These are phyloP conservation scores for Echinops telfairi DNA, from an alignment of 2,113 vertebrate species.

Conservation along the genomic window DNA sequence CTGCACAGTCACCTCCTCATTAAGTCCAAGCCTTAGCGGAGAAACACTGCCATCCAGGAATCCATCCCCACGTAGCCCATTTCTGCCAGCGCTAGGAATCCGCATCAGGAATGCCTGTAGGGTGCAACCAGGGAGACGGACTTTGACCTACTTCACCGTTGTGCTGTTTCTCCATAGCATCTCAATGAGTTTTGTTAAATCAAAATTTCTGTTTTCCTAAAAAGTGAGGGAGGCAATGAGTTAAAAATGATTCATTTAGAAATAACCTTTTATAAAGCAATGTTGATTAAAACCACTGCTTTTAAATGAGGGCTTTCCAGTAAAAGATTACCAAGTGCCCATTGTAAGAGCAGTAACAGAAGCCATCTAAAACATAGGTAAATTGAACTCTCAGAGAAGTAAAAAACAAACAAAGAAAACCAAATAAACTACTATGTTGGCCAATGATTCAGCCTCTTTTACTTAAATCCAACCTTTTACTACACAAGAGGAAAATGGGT, in stretches of 20 bases:
- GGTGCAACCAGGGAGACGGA: not conserved
- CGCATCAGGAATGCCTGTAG: conserved; percentile 17
- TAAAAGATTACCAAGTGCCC: not conserved
- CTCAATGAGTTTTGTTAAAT: conserved; percentile 69
- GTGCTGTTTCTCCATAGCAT: conserved; percentile 27
- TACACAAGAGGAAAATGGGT: conserved; percentile 62
- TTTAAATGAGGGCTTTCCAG: conserved; percentile 10
- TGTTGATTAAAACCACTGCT: conserved; percentile 57
- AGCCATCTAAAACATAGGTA: conserved; percentile 43
- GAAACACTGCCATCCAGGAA: conserved; percentile 31
- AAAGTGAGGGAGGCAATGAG: conserved; percentile 39
- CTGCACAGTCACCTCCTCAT: not conserved
- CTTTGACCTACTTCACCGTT: conserved; percentile 65
- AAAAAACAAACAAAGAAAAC: too few relatives aligned
- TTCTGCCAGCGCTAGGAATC: not conserved
- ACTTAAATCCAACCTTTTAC: conserved; percentile 50
- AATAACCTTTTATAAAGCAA: conserved; percentile 35
- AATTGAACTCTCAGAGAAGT: conserved; percentile 13
- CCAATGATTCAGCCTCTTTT: conserved; percentile 31
- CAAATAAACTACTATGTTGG: conserved; percentile 1
- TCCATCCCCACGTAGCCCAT: not conserved
- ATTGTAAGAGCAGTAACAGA: conserved; percentile 20
- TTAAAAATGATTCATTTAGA: conserved; percentile 46
- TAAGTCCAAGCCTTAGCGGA: not conserved
- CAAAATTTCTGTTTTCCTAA: conserved; percentile 55